Conservation (phyloP, 2,113 vertebrate genomes). For the Megaleporinus macrocephalus region DNA sequence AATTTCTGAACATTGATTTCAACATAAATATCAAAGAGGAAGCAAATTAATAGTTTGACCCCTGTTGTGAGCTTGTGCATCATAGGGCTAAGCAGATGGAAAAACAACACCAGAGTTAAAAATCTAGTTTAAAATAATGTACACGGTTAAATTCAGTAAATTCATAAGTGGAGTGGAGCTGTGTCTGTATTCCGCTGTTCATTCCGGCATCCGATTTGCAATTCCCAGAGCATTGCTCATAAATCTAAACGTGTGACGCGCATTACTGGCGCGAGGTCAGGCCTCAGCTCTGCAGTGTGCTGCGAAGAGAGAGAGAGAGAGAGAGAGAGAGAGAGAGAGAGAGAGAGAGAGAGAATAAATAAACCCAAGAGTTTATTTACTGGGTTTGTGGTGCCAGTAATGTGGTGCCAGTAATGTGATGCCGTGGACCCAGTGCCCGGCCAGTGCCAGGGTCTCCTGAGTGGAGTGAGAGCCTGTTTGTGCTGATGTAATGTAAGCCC, state of each 20-base stretch:
- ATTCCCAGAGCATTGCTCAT: slow-evolving; percentile 24
- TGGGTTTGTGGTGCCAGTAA: slow-evolving; percentile 15
- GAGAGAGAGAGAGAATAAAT: slow-evolving; percentile 34
- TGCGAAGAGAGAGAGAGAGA: slow-evolving; percentile 28
- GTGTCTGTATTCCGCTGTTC: not conserved
- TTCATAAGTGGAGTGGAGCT: not conserved
- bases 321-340: slow-evolving; percentile 26
- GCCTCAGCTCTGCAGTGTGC: slow-evolving; percentile 29
- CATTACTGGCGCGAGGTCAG: slow-evolving; percentile 48
- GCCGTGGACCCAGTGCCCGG: slow-evolving; percentile 22
- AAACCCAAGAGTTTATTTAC: slow-evolving; percentile 6
- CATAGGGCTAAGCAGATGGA: too few relatives aligned
- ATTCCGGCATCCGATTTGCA: slow-evolving; percentile 11
- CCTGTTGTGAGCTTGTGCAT: too few relatives aligned
- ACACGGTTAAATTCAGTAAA: too few relatives aligned
- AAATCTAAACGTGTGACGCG: slow-evolving; percentile 61
- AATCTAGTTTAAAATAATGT: too few relatives aligned
- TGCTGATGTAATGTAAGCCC: slow-evolving; percentile 23
- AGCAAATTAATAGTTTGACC: too few relatives aligned
- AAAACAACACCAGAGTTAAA: too few relatives aligned
- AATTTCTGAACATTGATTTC: too few relatives aligned
- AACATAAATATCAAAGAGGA: too few relatives aligned
- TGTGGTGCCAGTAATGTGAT: slow-evolving; percentile 41
- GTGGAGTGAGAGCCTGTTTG: not conserved
- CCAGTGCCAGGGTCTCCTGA: slow-evolving; percentile 22